Evolutionary conservation across 2,888 invertebrate species (phyloP), one percentile per base, ranked within the genome.

Genomic region (Phaonia tiefii): DNA sequence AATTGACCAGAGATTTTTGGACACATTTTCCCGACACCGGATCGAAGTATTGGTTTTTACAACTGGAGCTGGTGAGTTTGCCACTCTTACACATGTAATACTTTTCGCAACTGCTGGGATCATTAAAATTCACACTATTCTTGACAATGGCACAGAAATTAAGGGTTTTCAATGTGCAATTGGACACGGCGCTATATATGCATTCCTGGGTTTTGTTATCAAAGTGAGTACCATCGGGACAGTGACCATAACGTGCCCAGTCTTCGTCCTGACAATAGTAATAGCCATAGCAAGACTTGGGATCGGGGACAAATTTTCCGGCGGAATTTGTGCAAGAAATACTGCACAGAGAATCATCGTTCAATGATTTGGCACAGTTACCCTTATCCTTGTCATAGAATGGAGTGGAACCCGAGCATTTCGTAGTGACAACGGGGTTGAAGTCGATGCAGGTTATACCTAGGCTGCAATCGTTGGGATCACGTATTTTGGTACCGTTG

Each of bases 391-490:
- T 83, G 26, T 83, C 81, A 42, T 80, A 84, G 39, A 80, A 81
- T 0, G 84, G 83, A 2, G 66, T 83, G 1, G 75, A 65, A 4
- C 84, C 80, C 2, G 79, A 10, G 58, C 89, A 89, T n/a, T 73
- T 56, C 39, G 26, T 67, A 20, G 5, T 69, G 8, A 66, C 75
- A 0, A 39, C 13, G 7, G 79, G 71, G 22, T 76, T 63, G 1
- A 75, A 83, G 17, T 89, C 63, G 1, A 69, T 69, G 77, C 89
- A 89, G 13, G 83, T 85, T 17, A 89, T 85, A 26, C 84, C 88
- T 0, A 81, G 84, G 25, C 84, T 80, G 72, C 90, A 89, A 0
- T 88, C 86, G 0, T 86, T 85, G 0, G 90, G 89, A 85, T 89
- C 87, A 8, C 88, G 84, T 17, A 89, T 80, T n/a, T 85, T 78